These are phyloP conservation scores for Laodelphax striatellus DNA, from an alignment of 1,140 invertebrate species.

Conservation along the genomic window DNA sequence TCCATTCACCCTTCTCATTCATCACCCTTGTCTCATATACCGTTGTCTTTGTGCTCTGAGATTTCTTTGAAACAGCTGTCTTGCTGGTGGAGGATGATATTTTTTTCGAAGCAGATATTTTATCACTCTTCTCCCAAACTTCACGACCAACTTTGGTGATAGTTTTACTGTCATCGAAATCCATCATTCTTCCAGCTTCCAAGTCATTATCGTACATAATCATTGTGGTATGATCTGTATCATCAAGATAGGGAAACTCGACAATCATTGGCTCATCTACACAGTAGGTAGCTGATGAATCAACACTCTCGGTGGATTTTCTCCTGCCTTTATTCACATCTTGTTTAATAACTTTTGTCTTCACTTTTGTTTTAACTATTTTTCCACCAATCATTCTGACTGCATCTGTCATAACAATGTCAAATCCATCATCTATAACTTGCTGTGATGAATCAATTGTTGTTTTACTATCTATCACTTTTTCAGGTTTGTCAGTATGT, in stretches of 20 bases:
- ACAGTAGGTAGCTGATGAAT: background rate
- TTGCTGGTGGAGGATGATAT: background rate
- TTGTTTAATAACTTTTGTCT: background rate
- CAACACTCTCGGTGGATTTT: background rate
- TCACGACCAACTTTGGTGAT: background rate
- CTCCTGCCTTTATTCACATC: background rate
- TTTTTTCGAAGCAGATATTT: background rate
- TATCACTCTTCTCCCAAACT: background rate
- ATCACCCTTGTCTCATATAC: background rate
- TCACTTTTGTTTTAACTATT: slow-evolving; percentile 10
- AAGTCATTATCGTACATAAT: background rate
- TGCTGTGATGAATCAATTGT: background rate
- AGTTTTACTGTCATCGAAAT: background rate
- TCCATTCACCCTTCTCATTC: background rate
- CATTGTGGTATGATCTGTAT: background rate
- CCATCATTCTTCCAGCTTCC: background rate
- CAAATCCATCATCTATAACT: too few species aligned
- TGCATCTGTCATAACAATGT: background rate
- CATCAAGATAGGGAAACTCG: background rate
- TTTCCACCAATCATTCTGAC: slow-evolving; percentile 21
- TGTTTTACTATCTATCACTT: background rate
- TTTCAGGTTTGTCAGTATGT: slow-evolving; percentile 3
- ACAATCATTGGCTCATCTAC: background rate
- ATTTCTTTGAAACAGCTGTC: background rate
- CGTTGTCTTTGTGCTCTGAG: background rate